Conservation (phyloP, 2,888 invertebrate species). For the Drosophila pegasa region DNA sequence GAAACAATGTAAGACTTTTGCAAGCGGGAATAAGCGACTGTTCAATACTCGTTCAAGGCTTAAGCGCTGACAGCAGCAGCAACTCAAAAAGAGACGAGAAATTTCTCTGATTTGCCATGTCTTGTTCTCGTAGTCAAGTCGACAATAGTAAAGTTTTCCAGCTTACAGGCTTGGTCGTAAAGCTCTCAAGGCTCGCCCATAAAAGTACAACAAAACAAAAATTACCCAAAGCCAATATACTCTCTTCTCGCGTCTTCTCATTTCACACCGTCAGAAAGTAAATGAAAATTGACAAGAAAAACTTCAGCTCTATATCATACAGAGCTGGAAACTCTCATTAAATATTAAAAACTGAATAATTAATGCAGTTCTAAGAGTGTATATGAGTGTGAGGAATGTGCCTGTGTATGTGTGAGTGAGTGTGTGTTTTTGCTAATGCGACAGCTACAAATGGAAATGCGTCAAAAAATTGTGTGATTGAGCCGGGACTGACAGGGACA, state of each 20-base stretch:
- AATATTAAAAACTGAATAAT: slow-evolving; percentile 65
- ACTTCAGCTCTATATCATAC: not conserved
- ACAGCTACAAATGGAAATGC: slow-evolving; percentile 60
- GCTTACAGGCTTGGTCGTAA: too few relatives aligned
- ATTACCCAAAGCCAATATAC: slow-evolving; percentile 45
- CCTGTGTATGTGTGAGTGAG: not conserved
- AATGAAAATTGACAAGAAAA: not conserved
- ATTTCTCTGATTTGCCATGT: too few relatives aligned
- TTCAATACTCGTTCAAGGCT: not conserved
- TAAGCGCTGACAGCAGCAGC: too few relatives aligned
- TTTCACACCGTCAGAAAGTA: not conserved
- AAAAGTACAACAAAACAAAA: too few relatives aligned
- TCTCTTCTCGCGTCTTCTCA: slow-evolving; percentile 24
- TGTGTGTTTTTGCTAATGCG: slow-evolving; percentile 10
- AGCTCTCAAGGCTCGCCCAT: too few relatives aligned
- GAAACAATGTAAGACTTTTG: not conserved
- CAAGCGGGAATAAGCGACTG: not conserved
- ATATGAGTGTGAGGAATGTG: not conserved
- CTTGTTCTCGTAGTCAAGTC: too few relatives aligned
- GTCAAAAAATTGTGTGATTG: slow-evolving; percentile 58
- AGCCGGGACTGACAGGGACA: slow-evolving; percentile 55
- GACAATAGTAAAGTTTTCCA: too few relatives aligned
- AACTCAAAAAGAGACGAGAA: too few relatives aligned
- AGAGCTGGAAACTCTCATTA: slow-evolving; percentile 39
- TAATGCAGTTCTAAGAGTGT: slow-evolving; percentile 39